Evolutionary conservation across 1,140 invertebrate genomes (phyloP), one percentile per base, ranked within the genome.

Genomic region (Centruroides vittatus): DNA sequence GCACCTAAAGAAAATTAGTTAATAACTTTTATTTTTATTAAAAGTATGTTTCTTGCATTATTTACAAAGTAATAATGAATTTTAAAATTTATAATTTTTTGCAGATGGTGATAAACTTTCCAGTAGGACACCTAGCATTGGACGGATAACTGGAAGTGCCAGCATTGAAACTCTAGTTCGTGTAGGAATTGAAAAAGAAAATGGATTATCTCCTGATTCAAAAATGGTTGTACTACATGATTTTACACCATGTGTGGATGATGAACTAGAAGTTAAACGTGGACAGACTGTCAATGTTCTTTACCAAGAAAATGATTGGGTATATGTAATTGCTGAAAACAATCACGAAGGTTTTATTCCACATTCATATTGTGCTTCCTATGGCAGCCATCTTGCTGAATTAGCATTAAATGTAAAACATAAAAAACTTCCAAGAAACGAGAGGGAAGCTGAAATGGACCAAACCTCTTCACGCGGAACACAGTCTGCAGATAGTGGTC

Each of bases 221-320:
- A 93, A 93, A 78, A 93, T 94, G 91, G 86, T 94, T 53, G 90
- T 95, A 11, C 76, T 95, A 11, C 89, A 95, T 72, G 92, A 95
- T 71, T 96, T 96, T 73, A 88, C 86, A 5, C 90, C 92, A 0
- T 93, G 91, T 73, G 91, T 94, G 5, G 90, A 95, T 74, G 91
- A 95, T 76, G 93, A 96, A 73, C 75, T 96, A 47, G 84, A 87
- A 77, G 87, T 91, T 47, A 82, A 82, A 71, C 71, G 81, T 61
- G 84, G 84, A 61, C 72, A 87, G 79, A 82, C 93, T 67, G 90
- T 94, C 1, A 93, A 93, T 76, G 84, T 94, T 58, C 74, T 96
- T 59, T 96, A 96, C 73, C 79, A 90, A 68, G 92, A 96, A 73
- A 94, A 95, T 72, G 93, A 95, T 70, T 96, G 93, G 93, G 88